Conservation (phyloP, 1,140 invertebrate species). For the Drosophila malerkotliana region DNA sequence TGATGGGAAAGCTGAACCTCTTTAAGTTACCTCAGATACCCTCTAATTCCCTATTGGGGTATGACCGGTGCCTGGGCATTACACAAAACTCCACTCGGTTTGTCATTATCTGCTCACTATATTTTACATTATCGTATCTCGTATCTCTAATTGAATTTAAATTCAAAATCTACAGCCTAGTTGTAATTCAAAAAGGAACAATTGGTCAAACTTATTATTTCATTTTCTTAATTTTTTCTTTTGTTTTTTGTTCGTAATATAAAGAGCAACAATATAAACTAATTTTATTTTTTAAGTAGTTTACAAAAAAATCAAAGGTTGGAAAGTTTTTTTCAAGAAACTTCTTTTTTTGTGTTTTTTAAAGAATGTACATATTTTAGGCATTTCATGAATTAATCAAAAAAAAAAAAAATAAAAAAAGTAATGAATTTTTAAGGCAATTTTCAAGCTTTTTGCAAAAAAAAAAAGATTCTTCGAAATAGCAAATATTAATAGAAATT, state of each 20-base stretch:
- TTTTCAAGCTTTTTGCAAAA: neutral
- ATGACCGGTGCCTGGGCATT: neutral
- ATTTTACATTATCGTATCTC: conserved; percentile 1
- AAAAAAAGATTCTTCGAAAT: neutral
- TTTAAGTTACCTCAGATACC: neutral
- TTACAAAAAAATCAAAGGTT: neutral
- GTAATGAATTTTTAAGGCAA: no score
- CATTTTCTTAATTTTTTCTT: neutral
- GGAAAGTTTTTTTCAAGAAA: neutral
- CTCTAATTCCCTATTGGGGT: neutral
- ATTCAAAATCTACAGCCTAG: neutral
- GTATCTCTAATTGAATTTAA: no score
- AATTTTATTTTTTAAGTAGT: neutral
- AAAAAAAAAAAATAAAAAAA: neutral
- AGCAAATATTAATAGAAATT: neutral
- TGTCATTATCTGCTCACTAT: conserved; percentile 2
- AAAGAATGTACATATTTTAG: neutral
- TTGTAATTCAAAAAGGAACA: neutral
- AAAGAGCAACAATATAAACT: neutral
- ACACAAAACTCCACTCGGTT: neutral
- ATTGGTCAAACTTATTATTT: conserved; percentile 2
- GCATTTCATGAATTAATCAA: neutral
- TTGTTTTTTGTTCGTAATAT: neutral
- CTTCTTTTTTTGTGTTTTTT: no score
- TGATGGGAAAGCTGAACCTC: neutral